Evolutionary conservation across 1,140 invertebrate species (phyloP), one percentile per base, ranked within the genome.

Genomic region (Holotrichia oblita): DNA sequence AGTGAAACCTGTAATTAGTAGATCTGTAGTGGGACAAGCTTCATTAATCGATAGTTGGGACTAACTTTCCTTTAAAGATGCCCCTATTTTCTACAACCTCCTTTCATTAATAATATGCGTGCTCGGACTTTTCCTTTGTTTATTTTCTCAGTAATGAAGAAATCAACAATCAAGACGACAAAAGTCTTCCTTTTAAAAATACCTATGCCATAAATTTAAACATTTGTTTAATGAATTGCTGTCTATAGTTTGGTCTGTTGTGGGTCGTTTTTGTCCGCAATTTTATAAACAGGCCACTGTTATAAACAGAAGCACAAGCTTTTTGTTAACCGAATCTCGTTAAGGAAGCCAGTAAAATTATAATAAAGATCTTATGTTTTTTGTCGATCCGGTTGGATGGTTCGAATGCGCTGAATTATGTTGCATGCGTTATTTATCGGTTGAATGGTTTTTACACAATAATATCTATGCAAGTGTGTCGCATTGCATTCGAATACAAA

Each of bases 311-410:
- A 59, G 79, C 78, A 77, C 75, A 61, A 41, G 40, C 76, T 82
- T 81, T 82, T 82, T 82, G 80, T 77, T 40, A 69, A 44, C 55
- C 69, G 76, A 59, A 78, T 81, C 81, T 82, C 79, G 80, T 82
- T 82, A 82, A 82, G 81, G 80, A 80, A 81, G 79, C 80, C 81
- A 79, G 80, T 82, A 81, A 82, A 82, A 82, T 82, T 82, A 82
- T 82, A 82, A 82, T 82, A 82, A 78, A 82, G 81, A 82, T 82
- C 81, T 82, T 82, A 82, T 64, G 74, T 77, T 82, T 82, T 82
- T 82, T 78, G 61, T 72, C 64, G 44, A 76, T 75, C 20, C 69
- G 72, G 64, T 72, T 78, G 75, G 44, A 55, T 76, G 41, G 75
- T 27, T 79, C 79, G 73, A 77, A 80, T 81, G 78, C 78, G 75